phyloP scores from a whole-genome alignment of 2,797 vertebrate species.

The Alauda arvensis region DNA sequence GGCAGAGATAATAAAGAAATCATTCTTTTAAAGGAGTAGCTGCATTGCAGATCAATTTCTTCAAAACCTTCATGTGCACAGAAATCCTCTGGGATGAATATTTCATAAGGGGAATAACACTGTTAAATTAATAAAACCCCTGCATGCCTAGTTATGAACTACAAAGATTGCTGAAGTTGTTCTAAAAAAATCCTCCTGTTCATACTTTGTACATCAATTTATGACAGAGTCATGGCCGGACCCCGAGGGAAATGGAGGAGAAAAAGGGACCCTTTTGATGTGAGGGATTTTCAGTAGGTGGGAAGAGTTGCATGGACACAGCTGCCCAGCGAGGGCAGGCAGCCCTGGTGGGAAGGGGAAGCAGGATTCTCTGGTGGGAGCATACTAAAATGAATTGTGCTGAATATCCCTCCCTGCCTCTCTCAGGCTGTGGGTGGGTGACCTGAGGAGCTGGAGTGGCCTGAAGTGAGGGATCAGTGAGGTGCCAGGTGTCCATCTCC shows the following conservation, averaged over 20 bases:
- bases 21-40: conserved; percentile 63
- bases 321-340: background rate
- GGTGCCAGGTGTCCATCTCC: background rate
- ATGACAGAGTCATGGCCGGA: conserved; percentile 51
- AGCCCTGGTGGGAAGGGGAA: background rate
- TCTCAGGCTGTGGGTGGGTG: background rate
- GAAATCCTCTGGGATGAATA: conserved; percentile 70
- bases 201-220: conserved; percentile 62
- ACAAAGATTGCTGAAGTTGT: conserved; percentile 63
- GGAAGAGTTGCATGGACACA: background rate
- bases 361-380: background rate
- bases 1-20: conserved; percentile 64
- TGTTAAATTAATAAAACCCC: conserved; percentile 68
- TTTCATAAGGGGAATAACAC: conserved; percentile 70
- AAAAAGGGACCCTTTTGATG: conserved; percentile 41
- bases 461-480: background rate
- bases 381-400: background rate
- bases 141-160: conserved; percentile 64
- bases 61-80: conserved; percentile 65
- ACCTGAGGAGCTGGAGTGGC: background rate
- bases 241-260: conserved; percentile 38
- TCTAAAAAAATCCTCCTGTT: conserved; percentile 41
- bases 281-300: background rate
- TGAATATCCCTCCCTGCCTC: background rate
- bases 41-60: conserved; percentile 71